Conservation (phyloP, 2,888 invertebrate genomes). For the Oligia strigilis region DNA sequence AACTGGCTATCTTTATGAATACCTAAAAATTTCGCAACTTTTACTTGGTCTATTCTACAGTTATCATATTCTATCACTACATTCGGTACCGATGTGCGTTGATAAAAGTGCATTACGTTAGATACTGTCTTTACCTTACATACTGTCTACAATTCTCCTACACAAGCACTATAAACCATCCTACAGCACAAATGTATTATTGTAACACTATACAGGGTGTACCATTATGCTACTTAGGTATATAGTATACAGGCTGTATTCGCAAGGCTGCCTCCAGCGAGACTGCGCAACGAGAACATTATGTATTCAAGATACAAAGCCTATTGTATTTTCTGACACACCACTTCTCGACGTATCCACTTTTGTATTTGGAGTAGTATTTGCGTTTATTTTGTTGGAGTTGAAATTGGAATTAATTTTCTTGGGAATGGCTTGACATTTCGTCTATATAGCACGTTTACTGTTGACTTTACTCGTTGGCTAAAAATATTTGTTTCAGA, state of each 20-base stretch:
- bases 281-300: slow-evolving; percentile 48
- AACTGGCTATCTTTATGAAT: too few species aligned
- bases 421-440: neutral
- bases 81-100: too few species aligned
- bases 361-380: slow-evolving; percentile 34
- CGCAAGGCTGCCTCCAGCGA: slow-evolving; percentile 36
- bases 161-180: slow-evolving; percentile 14
- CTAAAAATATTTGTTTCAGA: neutral
- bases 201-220: slow-evolving; percentile 37
- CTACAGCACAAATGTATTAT: slow-evolving; percentile 13
- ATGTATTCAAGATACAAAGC: slow-evolving; percentile 61
- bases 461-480: neutral
- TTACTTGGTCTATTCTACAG: too few species aligned
- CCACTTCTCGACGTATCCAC: slow-evolving; percentile 50
- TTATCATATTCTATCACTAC: too few species aligned
- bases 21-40: too few species aligned
- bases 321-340: slow-evolving; percentile 58
- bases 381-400: slow-evolving; percentile 22
- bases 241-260: slow-evolving; percentile 45
- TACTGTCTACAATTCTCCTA: neutral
- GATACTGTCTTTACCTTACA: neutral
- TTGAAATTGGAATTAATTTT: slow-evolving; percentile 3
- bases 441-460: neutral
- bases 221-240: slow-evolving; percentile 28
- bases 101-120: too few species aligned